These are phyloP conservation scores for Tinamus major DNA, from an alignment of 2,797 vertebrate genomes.

Conservation along the genomic window DNA sequence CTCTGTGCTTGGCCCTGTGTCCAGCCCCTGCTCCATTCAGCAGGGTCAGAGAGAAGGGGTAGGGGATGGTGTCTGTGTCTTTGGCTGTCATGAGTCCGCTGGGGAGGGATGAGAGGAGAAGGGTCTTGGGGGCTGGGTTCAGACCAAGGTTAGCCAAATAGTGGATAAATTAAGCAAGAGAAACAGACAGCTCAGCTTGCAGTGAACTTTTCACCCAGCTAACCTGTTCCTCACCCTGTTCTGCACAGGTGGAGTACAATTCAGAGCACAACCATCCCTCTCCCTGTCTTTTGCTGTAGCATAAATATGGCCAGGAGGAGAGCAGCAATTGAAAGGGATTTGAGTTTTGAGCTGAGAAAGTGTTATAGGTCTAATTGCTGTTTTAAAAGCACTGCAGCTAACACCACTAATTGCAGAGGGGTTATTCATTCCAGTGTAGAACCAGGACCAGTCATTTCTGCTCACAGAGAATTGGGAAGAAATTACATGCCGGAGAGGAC, in stretches of 20 bases:
- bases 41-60: constrained; percentile 64
- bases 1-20: not conserved
- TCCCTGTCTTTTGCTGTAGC: not conserved
- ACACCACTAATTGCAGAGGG: not conserved
- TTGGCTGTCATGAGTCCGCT: constrained; percentile 74
- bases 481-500: not conserved
- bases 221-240: constrained; percentile 83
- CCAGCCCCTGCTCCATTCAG: constrained; percentile 36
- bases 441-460: not conserved
- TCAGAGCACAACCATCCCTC: not conserved
- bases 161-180: constrained; percentile 90
- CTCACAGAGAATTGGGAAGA: not conserved
- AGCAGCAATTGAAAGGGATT: not conserved
- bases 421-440: not conserved
- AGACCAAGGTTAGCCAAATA: constrained; percentile 98
- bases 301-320: not conserved
- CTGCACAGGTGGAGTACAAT: constrained; percentile 84
- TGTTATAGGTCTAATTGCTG: not conserved
- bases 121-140: constrained; percentile 92
- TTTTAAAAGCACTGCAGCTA: not conserved
- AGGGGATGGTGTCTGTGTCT: constrained; percentile 67
- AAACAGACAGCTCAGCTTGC: constrained; percentile 86
- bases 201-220: constrained; percentile 87
- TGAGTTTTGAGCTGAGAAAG: not conserved
- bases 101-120: constrained; percentile 84